Evolutionary conservation across 2,888 invertebrate genomes (phyloP), one percentile per base, ranked within the genome.

Genomic region (Eupithecia abbreviata): DNA sequence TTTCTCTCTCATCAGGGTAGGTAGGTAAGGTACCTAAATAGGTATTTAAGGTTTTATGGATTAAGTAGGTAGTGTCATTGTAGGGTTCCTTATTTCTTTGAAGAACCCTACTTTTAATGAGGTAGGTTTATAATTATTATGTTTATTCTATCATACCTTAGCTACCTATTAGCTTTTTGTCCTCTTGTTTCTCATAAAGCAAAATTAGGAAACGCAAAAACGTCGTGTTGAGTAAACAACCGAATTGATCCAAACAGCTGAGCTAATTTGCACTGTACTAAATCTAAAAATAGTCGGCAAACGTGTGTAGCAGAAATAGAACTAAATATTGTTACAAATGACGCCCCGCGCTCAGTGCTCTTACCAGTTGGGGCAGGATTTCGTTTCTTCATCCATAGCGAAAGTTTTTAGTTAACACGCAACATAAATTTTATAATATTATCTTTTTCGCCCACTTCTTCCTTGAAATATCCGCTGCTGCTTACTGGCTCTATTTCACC

Each of bases 351-450:
- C 30, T 67, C 62, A 42, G n/a, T 43, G 82, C 83, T 90, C 95
- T 95, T 83, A 96, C 95, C 95, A 96, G 88, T 96, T 96, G 55
- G 90, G 89, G 85, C 96, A 96, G 75, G 88, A 87, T 85, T 93
- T 92, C 65, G 90, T 89, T 49, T 88, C 88, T 82, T 91, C 92
- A 65, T 93, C 93, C 94, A 94, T 94, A 82, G 82, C 77, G 30
- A 13, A 18, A 9, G 55, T 30, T 1, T 30, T 30, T 30, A 30
- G 30, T 68, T 41, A 43, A 45, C 42, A 41, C 47, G 58, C 43
- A 55, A 42, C 9, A 49, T 13, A 47, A 47, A 18, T 18, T 18
- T 7, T 45, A 67, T 67, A 45, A 10, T 9, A 30, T 30, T 30
- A 30, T n/a, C 9, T 18, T 69, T 18, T 12, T 72, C 77, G 67